phyloP scores from a whole-genome alignment of 1,140 invertebrate genomes.

The Pseudobourletiella spinata region DNA sequence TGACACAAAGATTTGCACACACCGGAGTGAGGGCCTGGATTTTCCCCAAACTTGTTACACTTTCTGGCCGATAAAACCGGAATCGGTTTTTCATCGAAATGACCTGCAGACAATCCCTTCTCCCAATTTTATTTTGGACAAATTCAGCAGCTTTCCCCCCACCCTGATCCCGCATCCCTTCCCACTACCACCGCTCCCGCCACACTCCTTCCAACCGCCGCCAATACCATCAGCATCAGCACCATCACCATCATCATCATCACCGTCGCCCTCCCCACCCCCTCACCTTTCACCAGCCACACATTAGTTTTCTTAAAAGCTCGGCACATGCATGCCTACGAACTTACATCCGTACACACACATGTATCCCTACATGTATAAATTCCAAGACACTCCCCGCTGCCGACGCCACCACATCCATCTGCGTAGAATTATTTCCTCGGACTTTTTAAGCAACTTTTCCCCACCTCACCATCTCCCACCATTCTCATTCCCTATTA shows the following conservation, averaged over 20 bases:
- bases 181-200: not conserved
- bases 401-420: not conserved
- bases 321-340: not conserved
- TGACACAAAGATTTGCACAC: conserved; percentile 38
- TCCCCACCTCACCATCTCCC: not conserved
- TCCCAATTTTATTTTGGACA: conserved; percentile 34
- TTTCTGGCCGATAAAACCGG: conserved; percentile 32
- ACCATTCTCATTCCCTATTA: too few species aligned
- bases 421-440: not conserved
- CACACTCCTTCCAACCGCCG: not conserved
- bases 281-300: conserved; percentile 12
- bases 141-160: conserved; percentile 35
- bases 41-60: conserved; percentile 35
- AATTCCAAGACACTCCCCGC: too few species aligned
- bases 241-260: too few species aligned
- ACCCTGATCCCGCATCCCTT: conserved; percentile 9
- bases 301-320: conserved; percentile 15
- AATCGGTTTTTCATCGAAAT: conserved; percentile 37
- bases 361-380: too few species aligned
- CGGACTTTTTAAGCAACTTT: conserved; percentile 6
- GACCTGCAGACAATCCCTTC: conserved; percentile 36
- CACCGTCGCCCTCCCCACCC: conserved; percentile 5
- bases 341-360: too few species aligned
- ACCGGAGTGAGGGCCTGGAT: conserved; percentile 22
- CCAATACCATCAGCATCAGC: not conserved